Percentiles rank a stretch among this genome's conserved stretches.
These are phyloP conservation scores for Gymnoscopelus braueri DNA, from an alignment of 2,797 vertebrate genomes.

Conservation along the genomic window DNA sequence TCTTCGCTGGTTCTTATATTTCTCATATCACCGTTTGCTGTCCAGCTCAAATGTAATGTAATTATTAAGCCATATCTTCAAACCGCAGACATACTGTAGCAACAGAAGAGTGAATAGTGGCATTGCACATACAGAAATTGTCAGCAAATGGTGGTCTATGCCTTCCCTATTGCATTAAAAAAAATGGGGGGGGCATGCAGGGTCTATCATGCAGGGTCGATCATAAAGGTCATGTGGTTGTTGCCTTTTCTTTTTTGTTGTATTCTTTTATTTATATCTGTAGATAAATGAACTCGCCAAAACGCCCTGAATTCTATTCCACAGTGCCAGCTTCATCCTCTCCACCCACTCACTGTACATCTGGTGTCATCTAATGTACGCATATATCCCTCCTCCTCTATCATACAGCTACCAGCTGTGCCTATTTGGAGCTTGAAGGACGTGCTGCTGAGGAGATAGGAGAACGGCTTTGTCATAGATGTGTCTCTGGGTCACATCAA, in stretches of 20 bases:
- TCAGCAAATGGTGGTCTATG: too few relatives aligned
- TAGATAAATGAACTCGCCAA: too few relatives aligned
- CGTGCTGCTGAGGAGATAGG: conserved; percentile 8
- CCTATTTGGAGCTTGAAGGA: conserved; percentile 42
- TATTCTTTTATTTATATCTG: too few relatives aligned
- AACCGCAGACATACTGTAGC: background rate
- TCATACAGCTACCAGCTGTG: conserved; percentile 28
- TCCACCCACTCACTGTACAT: conserved; percentile 7
- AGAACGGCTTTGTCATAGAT: conserved; percentile 16
- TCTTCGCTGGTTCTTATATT: too few relatives aligned
- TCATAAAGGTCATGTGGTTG: too few relatives aligned
- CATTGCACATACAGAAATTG: too few relatives aligned
- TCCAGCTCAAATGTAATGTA: conserved; percentile 31
- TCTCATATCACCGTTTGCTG: conserved; percentile 23
- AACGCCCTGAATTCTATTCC: too few relatives aligned
- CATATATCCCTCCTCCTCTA: background rate
- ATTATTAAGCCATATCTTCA: conserved; percentile 34
- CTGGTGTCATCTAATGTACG: background rate
- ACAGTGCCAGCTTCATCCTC: background rate
- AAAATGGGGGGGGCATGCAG: too few relatives aligned
- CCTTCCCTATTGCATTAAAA: too few relatives aligned
- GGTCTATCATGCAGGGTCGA: too few relatives aligned
- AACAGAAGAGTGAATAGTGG: too few relatives aligned
- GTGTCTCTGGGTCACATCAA: background rate
- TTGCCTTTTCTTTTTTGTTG: too few relatives aligned